phyloP scores from a whole-genome alignment of 2,113 vertebrate species.

The Muntiacus reevesi region DNA sequence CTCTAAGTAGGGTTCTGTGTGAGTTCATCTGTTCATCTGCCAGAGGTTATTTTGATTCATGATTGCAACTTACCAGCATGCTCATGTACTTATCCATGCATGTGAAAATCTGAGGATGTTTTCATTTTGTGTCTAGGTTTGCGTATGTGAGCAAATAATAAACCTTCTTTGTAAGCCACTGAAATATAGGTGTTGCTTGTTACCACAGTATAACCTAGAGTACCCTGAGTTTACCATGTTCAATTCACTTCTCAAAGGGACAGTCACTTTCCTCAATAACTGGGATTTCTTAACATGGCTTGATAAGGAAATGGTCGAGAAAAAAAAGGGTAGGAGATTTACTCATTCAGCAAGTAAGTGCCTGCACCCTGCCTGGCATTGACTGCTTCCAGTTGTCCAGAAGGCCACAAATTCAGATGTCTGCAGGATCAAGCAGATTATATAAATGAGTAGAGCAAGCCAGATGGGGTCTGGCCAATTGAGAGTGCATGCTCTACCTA shows the following conservation, averaged over 20 bases:
- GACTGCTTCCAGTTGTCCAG: neutral
- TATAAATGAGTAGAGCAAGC: neutral
- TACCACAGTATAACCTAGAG: neutral
- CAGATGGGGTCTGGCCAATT: neutral
- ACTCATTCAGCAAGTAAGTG: neutral
- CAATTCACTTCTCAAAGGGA: neutral
- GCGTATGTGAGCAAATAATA: constrained; percentile 35
- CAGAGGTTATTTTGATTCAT: neutral
- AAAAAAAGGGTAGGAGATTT: neutral
- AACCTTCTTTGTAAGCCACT: neutral
- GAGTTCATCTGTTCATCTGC: neutral
- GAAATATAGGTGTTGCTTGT: neutral
- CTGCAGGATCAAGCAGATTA: neutral
- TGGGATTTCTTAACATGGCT: neutral
- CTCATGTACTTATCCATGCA: neutral
- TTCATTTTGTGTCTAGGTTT: neutral
- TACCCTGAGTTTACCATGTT: neutral
- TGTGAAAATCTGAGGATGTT: neutral
- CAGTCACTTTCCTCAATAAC: neutral
- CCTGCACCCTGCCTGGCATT: neutral
- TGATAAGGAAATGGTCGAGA: neutral
- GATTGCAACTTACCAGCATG: neutral
- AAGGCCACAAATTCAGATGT: neutral
- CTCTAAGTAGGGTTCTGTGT: neutral
- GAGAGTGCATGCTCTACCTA: neutral